Percentiles rank a stretch among this genome's conserved stretches.
Conservation (phyloP, 2,797 vertebrate species). For the Iguana delicatissima region DNA sequence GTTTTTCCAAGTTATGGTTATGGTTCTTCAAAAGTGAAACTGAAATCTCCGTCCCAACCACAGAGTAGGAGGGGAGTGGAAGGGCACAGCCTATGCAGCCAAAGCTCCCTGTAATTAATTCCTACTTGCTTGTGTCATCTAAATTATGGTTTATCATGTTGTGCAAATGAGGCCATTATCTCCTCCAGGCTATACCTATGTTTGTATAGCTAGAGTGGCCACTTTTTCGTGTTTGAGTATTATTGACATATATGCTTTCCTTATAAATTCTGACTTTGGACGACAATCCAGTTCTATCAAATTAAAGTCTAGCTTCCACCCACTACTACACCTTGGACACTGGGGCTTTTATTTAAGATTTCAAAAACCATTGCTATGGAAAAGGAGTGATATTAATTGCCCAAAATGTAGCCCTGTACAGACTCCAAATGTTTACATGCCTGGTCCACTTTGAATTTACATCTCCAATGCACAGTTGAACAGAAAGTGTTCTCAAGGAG, state of each 20-base stretch:
- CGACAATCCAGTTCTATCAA: not conserved
- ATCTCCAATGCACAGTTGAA: constrained; percentile 48
- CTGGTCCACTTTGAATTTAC: constrained; percentile 52
- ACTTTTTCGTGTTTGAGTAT: not conserved
- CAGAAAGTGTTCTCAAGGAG: constrained; percentile 28
- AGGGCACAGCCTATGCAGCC: not conserved
- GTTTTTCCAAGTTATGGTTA: not conserved
- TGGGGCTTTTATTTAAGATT: not conserved
- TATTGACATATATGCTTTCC: not conserved
- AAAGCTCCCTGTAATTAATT: not conserved
- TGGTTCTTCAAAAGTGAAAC: not conserved
- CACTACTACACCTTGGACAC: not conserved
- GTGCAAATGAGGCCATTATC: not conserved
- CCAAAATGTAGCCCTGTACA: constrained; percentile 10
- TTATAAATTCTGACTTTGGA: not conserved
- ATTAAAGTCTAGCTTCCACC: not conserved
- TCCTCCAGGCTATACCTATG: not conserved
- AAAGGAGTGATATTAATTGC: not conserved
- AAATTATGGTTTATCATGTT: not conserved
- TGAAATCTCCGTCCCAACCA: not conserved
- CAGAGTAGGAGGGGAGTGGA: not conserved
- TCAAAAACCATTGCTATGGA: not conserved
- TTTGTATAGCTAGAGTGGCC: not conserved
- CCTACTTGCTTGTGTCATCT: not conserved
- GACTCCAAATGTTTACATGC: not conserved